phyloP scores from a whole-genome alignment of 2,797 vertebrate species.

The Arnoldichthys spilopterus region DNA sequence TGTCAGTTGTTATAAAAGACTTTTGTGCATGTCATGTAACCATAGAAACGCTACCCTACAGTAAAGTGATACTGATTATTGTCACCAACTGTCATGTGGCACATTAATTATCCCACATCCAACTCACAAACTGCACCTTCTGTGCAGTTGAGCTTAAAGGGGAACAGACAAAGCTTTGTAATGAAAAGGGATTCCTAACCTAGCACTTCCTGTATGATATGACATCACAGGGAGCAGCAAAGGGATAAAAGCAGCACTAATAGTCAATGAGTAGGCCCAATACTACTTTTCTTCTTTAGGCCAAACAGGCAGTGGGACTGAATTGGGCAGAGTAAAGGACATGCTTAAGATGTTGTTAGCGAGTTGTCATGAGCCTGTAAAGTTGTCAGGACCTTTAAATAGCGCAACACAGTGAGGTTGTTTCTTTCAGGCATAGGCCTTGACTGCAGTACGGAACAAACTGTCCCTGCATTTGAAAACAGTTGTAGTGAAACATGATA shows the following conservation, averaged over 20 bases:
- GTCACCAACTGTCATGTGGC: too few species aligned
- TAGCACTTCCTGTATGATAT: neutral
- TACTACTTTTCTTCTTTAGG: neutral
- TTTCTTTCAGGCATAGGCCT: neutral
- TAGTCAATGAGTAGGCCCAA: neutral
- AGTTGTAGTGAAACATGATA: neutral
- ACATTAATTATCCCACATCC: too few species aligned
- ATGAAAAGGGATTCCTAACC: neutral
- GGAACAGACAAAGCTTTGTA: too few species aligned
- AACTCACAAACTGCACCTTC: too few species aligned
- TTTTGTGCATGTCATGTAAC: too few species aligned
- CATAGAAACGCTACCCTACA: too few species aligned
- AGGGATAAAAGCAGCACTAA: neutral
- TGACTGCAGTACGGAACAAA: neutral
- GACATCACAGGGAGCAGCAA: conserved; percentile 12
- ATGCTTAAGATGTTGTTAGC: neutral
- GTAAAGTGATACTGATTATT: too few species aligned
- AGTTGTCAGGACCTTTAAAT: conserved; percentile 13
- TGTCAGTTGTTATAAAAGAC: too few species aligned
- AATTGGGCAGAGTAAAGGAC: neutral
- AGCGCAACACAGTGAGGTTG: neutral
- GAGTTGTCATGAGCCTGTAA: neutral
- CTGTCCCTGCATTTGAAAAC: neutral
- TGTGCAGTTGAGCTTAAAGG: too few species aligned
- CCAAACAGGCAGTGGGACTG: neutral